Evolutionary conservation across 1,140 invertebrate species (phyloP).

Genomic region (Bombus difficillimus): DNA sequence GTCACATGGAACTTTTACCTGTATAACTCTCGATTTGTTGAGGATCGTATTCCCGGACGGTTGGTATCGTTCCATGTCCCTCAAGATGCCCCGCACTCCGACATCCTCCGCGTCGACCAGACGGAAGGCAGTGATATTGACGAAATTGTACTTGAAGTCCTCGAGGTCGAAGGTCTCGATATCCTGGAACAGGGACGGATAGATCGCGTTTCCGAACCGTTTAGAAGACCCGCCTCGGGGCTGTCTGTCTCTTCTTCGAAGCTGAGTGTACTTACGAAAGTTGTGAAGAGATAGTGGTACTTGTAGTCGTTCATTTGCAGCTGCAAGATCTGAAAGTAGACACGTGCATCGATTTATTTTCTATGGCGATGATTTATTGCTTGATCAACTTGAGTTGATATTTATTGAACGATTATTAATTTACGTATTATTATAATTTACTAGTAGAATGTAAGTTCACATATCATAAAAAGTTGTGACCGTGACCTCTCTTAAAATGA

Average conservation of each 20-base stretch:
- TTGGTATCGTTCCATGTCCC: constrained; percentile 87
- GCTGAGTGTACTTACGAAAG: constrained; percentile 85
- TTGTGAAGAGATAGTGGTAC: constrained; percentile 88
- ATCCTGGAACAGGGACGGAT: constrained; percentile 79
- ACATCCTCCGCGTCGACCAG: constrained; percentile 85
- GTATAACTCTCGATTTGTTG: constrained; percentile 84
- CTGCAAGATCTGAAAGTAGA: constrained; percentile 84
- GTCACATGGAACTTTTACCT: constrained; percentile 73
- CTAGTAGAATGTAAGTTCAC: too few relatives aligned
- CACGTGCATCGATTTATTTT: background rate
- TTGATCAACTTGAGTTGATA: background rate
- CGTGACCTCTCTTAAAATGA: too few relatives aligned
- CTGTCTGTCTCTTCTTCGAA: background rate
- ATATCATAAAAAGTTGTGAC: too few relatives aligned
- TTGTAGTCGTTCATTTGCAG: constrained; percentile 88
- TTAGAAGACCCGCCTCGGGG: constrained; percentile 20
- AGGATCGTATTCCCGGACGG: constrained; percentile 82
- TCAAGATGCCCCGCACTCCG: constrained; percentile 83
- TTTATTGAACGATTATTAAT: too few relatives aligned
- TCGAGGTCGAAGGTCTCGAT: constrained; percentile 86
- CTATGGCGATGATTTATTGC: background rate
- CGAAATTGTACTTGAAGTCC: constrained; percentile 87
- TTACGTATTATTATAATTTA: too few relatives aligned
- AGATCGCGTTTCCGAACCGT: constrained; percentile 23
- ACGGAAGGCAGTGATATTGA: constrained; percentile 87